Evolutionary conservation across 1,140 invertebrate species (phyloP), one percentile per base, ranked within the genome.

Genomic region (Maconellicoccus hirsutus): DNA sequence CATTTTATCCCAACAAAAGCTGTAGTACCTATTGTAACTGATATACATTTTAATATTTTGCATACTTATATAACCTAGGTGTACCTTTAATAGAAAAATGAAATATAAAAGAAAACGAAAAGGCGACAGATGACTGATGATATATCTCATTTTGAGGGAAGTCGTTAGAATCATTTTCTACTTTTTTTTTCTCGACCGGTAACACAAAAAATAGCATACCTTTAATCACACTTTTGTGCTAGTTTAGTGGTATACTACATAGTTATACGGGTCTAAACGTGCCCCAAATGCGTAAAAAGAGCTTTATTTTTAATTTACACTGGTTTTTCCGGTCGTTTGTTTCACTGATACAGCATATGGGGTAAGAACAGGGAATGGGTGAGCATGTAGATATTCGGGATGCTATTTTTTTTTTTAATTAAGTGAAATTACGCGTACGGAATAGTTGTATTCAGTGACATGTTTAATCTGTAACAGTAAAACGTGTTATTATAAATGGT

Each of bases 81-180:
- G 12, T 6, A 33, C 29, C 4, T 33, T 6, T 33, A 52, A 6
- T 14, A 52, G 2, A 16, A 38, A 52, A 52, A 16, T 52, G 42
- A 52, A 52, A 52, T 52, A 52, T 52, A 52, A 52, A 52, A 52
- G 42, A 52, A 52, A 52, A 52, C n/a, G 42, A 52, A 52, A 52
- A 52, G 42, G 12, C 42, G 42, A 52, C 42, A 52, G 42, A 14
- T 52, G 42, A 52, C 42, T 52, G 42, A 52, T 52, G 42, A 52
- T 52, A 52, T 52, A 52, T 52, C 16, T 19, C 42, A 19, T 52
- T 52, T 52, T 52, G n/a, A 52, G 12, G 42, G 12, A 52, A 52
- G 42, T 52, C 10, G 42, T 52, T 52, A 52, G 42, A 52, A 16
- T 52, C 42, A 16, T 16, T 52, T 33, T 33, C 29, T 19, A 16